These are phyloP conservation scores for Philaethria dido DNA, from an alignment of 2,888 invertebrate genomes.

Conservation along the genomic window DNA sequence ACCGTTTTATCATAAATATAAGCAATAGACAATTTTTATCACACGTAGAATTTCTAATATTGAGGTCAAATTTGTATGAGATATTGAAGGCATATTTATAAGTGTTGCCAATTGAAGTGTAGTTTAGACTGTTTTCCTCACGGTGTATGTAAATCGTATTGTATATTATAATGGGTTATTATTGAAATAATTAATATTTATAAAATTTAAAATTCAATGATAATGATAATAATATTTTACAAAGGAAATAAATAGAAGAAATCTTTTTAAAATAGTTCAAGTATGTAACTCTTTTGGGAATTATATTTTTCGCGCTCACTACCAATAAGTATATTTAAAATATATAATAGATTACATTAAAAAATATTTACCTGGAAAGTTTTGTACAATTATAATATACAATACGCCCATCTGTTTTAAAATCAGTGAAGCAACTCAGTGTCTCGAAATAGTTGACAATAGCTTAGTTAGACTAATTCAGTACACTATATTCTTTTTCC, in stretches of 20 bases:
- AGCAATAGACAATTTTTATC: constrained; percentile 22
- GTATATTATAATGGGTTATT: constrained; percentile 24
- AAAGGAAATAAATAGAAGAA: too few relatives aligned
- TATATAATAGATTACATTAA: not conserved
- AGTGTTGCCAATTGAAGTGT: constrained; percentile 39
- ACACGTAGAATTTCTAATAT: constrained; percentile 25
- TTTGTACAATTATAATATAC: constrained; percentile 30
- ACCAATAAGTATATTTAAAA: not conserved
- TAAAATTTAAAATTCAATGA: too few relatives aligned
- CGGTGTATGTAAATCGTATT: too few relatives aligned
- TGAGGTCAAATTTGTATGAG: constrained; percentile 23
- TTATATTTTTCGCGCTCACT: too few relatives aligned
- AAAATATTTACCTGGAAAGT: not conserved
- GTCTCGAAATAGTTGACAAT: constrained; percentile 29
- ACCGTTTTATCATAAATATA: constrained; percentile 24
- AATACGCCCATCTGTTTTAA: constrained; percentile 20
- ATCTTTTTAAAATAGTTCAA: too few relatives aligned
- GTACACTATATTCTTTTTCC: constrained; percentile 6
- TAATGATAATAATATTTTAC: too few relatives aligned
- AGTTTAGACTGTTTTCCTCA: constrained; percentile 35
- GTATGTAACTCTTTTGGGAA: too few relatives aligned
- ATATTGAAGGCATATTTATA: constrained; percentile 23
- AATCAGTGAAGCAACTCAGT: constrained; percentile 29
- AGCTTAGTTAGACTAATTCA: constrained; percentile 40
- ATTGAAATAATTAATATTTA: too few relatives aligned